Evolutionary conservation across 64 coral and sea anemone species (phyloP).

Genomic region (Stichodactyla mertensii): DNA sequence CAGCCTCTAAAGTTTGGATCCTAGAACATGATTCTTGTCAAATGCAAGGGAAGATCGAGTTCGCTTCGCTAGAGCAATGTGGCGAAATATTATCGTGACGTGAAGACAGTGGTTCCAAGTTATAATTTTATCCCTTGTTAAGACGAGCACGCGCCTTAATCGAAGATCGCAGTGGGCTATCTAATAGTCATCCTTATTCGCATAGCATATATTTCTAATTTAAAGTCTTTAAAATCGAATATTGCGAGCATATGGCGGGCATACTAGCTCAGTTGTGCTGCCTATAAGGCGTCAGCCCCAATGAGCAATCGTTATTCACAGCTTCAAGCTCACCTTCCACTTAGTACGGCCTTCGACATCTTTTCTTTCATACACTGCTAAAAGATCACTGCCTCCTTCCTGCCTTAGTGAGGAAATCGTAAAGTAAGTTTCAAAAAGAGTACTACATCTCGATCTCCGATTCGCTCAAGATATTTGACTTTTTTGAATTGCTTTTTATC

Average conservation of each 20-base stretch:
- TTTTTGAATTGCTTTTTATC: not conserved
- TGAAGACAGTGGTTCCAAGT: not conserved
- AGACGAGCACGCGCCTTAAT: not conserved
- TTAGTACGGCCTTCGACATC: not conserved
- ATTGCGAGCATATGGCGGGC: not conserved
- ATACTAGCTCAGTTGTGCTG: not conserved
- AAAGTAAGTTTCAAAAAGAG: not conserved
- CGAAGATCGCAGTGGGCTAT: not conserved
- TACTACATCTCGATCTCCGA: not conserved
- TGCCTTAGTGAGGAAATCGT: not conserved
- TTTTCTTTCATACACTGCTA: not conserved
- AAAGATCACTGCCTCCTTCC: not conserved
- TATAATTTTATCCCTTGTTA: not conserved
- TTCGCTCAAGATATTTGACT: not conserved
- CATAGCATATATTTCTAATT: conserved; percentile 19
- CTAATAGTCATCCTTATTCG: not conserved
- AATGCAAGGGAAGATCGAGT: not conserved
- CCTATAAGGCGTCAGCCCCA: not conserved
- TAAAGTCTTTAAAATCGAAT: conserved; percentile 31
- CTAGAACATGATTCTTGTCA: not conserved
- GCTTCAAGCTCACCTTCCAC: not conserved
- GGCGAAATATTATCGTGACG: not conserved
- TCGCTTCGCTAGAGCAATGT: not conserved
- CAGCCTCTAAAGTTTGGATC: not conserved
- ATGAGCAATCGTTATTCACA: not conserved